phyloP scores from a whole-genome alignment of 2,113 vertebrate species.

The Sisor rabdophorus region DNA sequence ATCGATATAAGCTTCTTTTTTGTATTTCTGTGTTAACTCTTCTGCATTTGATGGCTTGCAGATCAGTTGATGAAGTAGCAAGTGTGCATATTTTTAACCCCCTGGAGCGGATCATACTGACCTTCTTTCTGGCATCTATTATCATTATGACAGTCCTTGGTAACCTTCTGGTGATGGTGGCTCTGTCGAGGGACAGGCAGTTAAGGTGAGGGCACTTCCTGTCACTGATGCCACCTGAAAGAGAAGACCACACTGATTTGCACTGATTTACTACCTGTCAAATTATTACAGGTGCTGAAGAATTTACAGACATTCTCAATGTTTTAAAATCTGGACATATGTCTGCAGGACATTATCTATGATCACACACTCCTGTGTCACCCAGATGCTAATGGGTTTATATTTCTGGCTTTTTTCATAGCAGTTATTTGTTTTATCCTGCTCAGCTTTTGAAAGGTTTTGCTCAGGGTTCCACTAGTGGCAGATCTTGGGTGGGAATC shows the following conservation, averaged over 20 bases:
- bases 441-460: no score
- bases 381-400: no score
- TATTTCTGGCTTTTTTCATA: no score
- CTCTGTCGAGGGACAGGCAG: constrained; percentile 75
- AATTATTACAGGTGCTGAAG: background rate
- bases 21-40: background rate
- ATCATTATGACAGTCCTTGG: constrained; percentile 75
- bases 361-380: no score
- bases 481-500: no score
- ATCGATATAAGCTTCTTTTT: background rate
- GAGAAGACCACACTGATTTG: background rate
- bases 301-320: no score
- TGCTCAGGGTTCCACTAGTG: no score
- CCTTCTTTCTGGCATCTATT: constrained; percentile 67
- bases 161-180: constrained; percentile 77
- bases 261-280: background rate
- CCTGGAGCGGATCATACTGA: constrained; percentile 62
- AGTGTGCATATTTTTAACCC: constrained; percentile 57
- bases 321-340: no score
- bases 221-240: background rate
- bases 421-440: no score
- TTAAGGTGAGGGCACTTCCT: constrained; percentile 62
- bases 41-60: constrained; percentile 37
- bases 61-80: constrained; percentile 62
- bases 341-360: no score